Evolutionary conservation across 2,113 vertebrate species (phyloP).

Genomic region (Xiphophorus maculatus): DNA sequence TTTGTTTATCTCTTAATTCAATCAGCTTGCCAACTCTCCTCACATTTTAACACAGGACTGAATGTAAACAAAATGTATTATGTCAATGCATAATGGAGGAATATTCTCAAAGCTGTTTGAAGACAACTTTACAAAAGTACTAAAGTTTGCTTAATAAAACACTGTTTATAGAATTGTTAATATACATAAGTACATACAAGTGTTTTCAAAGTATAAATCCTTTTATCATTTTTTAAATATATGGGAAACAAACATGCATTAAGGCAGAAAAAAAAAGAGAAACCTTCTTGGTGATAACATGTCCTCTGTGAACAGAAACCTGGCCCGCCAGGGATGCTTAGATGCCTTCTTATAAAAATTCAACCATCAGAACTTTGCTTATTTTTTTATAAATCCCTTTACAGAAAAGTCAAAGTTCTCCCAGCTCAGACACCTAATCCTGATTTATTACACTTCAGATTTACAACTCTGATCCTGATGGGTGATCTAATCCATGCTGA

Average conservation of each 20-base stretch:
- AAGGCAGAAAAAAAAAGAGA: constrained; percentile 10
- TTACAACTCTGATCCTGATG: constrained; percentile 35
- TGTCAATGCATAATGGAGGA: neutral
- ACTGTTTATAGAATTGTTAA: constrained; percentile 74
- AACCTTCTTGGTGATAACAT: constrained; percentile 25
- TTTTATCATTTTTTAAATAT: constrained; percentile 72
- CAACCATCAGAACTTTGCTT: constrained; percentile 34
- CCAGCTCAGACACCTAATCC: constrained; percentile 20
- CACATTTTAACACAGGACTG: neutral
- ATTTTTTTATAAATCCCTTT: constrained; percentile 27
- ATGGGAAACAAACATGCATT: constrained; percentile 42
- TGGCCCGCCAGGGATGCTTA: constrained; percentile 79
- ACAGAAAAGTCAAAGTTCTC: constrained; percentile 4
- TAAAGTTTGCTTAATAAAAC: constrained; percentile 53
- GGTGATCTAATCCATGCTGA: neutral
- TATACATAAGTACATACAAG: constrained; percentile 60
- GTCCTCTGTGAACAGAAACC: constrained; percentile 58
- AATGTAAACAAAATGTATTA: neutral
- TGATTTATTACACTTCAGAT: constrained; percentile 34
- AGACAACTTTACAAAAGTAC: neutral
- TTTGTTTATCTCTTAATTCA: neutral
- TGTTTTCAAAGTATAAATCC: constrained; percentile 60
- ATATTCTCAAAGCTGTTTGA: neutral
- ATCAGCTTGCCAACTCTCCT: neutral
- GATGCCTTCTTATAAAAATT: constrained; percentile 30